These are phyloP conservation scores for Ecdyonurus torrentis DNA, from an alignment of 2,888 invertebrate species.

Conservation along the genomic window DNA sequence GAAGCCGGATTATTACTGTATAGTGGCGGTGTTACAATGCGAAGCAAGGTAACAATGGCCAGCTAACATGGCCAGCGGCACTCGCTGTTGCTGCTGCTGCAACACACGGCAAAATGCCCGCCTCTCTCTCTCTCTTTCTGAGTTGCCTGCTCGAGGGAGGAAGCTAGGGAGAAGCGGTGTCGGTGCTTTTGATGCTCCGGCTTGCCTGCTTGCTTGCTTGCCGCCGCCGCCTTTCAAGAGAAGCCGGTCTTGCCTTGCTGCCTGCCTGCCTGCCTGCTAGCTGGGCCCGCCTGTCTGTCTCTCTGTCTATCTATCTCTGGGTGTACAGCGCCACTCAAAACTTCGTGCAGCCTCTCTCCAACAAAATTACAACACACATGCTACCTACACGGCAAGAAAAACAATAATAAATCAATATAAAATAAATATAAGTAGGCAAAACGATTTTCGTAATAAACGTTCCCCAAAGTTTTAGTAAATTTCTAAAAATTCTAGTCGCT, in stretches of 20 bases:
- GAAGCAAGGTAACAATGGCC: background rate
- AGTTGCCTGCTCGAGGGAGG: background rate
- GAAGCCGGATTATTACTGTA: too few species aligned
- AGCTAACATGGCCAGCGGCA: background rate
- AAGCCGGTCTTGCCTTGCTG: background rate
- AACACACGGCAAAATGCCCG: background rate
- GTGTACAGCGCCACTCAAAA: background rate
- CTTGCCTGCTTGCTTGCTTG: background rate
- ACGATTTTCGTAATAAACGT: too few species aligned
- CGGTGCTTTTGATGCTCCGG: background rate
- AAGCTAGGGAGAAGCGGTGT: background rate
- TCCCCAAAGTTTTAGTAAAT: too few species aligned
- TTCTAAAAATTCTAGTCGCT: too few species aligned
- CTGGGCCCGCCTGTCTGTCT: background rate
- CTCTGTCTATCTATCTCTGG: too few species aligned
- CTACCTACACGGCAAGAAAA: too few species aligned
- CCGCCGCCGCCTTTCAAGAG: background rate
- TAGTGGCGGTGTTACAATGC: too few species aligned
- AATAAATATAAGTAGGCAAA: too few species aligned
- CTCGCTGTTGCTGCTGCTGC: background rate
- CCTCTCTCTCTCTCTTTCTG: background rate
- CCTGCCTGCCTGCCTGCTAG: background rate
- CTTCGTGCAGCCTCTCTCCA: background rate
- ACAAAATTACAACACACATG: background rate
- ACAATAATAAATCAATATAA: too few species aligned